Conservation (phyloP, 2,113 vertebrate genomes). For the Amblyornis subalaris region DNA sequence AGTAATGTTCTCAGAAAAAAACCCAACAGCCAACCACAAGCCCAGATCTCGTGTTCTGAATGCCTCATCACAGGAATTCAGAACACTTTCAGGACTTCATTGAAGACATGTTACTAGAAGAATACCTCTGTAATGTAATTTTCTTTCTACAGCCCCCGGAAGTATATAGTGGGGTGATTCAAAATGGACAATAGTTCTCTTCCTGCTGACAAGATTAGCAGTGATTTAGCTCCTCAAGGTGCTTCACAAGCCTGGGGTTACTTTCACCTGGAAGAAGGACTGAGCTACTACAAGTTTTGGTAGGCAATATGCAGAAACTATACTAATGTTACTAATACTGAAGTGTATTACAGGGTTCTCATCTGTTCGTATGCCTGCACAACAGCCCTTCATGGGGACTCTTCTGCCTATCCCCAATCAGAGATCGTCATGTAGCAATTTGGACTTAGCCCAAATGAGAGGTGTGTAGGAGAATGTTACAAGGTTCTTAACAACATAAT, state of each 20-base stretch:
- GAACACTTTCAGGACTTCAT: not conserved
- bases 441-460: not conserved
- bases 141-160: not conserved
- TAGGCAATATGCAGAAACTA: not conserved
- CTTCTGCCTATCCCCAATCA: not conserved
- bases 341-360: not conserved
- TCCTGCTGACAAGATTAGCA: not conserved
- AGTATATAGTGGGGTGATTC: not conserved
- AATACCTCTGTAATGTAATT: not conserved
- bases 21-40: not conserved
- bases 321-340: rapidly evolving
- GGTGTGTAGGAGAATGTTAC: not conserved
- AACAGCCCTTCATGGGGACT: not conserved
- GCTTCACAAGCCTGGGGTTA: not conserved
- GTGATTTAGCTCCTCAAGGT: not conserved
- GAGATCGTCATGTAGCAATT: not conserved
- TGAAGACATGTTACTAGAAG: not conserved
- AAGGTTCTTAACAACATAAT: not conserved
- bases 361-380: not conserved
- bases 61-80: not conserved
- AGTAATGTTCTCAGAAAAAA: not conserved
- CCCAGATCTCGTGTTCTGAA: not conserved
- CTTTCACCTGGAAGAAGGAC: not conserved
- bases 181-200: not conserved
- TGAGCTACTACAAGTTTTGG: not conserved